Conservation (phyloP, 2,888 invertebrate species). For the Nephrocerus scutellatus region DNA sequence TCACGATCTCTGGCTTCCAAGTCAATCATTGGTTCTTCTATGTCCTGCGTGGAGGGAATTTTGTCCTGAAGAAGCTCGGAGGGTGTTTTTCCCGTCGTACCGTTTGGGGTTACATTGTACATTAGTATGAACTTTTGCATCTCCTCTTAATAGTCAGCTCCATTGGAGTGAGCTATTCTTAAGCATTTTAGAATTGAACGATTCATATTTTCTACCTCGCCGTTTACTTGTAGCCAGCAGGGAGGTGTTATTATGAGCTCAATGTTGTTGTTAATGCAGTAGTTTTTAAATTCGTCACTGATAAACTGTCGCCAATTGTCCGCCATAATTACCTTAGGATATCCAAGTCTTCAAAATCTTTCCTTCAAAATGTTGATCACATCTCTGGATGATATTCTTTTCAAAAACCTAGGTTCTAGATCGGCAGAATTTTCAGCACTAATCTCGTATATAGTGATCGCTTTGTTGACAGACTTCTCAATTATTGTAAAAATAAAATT, state of each 20-base stretch:
- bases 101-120: slow-evolving; percentile 21
- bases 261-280: slow-evolving; percentile 16
- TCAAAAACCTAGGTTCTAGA: too few relatives aligned
- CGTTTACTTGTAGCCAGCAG: slow-evolving; percentile 21
- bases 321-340: slow-evolving; percentile 16
- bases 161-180: slow-evolving; percentile 16
- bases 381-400: too few relatives aligned
- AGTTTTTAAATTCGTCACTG: slow-evolving; percentile 15
- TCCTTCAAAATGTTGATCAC: too few relatives aligned
- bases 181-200: slow-evolving; percentile 17
- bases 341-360: slow-evolving; percentile 22
- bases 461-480: too few relatives aligned
- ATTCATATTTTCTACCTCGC: slow-evolving; percentile 19
- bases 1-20: slow-evolving; percentile 7
- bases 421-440: too few relatives aligned
- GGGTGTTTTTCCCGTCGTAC: slow-evolving; percentile 19
- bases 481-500: too few relatives aligned
- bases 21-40: slow-evolving; percentile 4
- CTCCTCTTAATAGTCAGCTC: slow-evolving; percentile 16
- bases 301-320: slow-evolving; percentile 21
- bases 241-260: slow-evolving; percentile 17
- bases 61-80: slow-evolving; percentile 20
- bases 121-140: slow-evolving; percentile 21
- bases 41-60: slow-evolving; percentile 10
- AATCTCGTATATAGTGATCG: too few relatives aligned